These are phyloP conservation scores for Venusia cambrica DNA, from an alignment of 2,888 invertebrate genomes.

Conservation along the genomic window DNA sequence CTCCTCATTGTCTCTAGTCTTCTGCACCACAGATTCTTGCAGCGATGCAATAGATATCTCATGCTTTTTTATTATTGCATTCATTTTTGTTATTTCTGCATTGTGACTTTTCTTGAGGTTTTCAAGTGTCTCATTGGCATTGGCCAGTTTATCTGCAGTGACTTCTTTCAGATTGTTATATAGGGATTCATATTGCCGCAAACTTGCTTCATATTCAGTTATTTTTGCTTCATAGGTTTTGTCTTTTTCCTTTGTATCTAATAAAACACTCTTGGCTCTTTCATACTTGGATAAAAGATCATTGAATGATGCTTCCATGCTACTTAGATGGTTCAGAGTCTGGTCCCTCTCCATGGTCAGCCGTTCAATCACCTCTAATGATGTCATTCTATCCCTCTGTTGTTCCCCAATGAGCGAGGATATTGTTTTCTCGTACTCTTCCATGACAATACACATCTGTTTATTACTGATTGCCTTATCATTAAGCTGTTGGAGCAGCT, in stretches of 20 bases:
- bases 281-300: conserved; percentile 83
- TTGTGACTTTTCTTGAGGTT: conserved; percentile 86
- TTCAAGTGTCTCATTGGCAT: conserved; percentile 89
- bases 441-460: conserved; percentile 85
- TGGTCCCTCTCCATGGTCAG: conserved; percentile 79
- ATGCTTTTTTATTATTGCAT: conserved; percentile 92
- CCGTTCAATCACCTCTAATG: conserved; percentile 68
- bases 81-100: conserved; percentile 89
- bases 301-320: conserved; percentile 83
- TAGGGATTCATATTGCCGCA: conserved; percentile 88
- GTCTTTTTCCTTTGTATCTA: conserved; percentile 81
- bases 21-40: conserved; percentile 91
- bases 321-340: conserved; percentile 79
- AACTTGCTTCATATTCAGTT: conserved; percentile 84
- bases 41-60: conserved; percentile 92
- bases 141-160: conserved; percentile 89
- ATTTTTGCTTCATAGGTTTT: conserved; percentile 85
- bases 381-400: conserved; percentile 82
- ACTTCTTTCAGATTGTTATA: conserved; percentile 92
- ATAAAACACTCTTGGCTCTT: conserved; percentile 80
- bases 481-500: conserved; percentile 56
- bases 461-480: conserved; percentile 63
- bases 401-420: conserved; percentile 87
- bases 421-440: conserved; percentile 90
- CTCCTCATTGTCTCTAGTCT: conserved; percentile 93